A percentile compares a stretch with the other conserved stretches of the same genome.
Conservation (phyloP, 2,888 invertebrate genomes). For the Drosophila vallismaia region DNA sequence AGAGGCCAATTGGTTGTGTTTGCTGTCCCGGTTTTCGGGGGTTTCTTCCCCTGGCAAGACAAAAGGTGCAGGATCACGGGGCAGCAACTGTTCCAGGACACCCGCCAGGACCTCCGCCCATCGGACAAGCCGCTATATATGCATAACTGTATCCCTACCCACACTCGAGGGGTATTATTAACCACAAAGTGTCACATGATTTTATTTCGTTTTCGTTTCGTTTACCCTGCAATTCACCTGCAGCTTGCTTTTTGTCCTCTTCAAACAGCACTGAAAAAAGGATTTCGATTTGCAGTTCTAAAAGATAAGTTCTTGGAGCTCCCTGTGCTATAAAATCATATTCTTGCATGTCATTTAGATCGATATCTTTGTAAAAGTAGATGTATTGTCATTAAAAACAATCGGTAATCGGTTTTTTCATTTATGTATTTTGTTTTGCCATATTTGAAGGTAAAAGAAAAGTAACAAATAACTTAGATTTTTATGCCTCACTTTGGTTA, state of each 20-base stretch:
- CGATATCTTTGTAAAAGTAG: too few species aligned
- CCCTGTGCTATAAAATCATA: neutral
- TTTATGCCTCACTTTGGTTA: neutral
- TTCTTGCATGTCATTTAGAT: neutral
- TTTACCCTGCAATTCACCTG: slow-evolving; percentile 70
- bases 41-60: slow-evolving; percentile 46
- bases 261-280: neutral
- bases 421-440: too few species aligned
- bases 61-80: slow-evolving; percentile 35
- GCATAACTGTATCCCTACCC: slow-evolving; percentile 20
- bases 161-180: slow-evolving; percentile 65
- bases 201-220: slow-evolving; percentile 66
- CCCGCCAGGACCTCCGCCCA: neutral
- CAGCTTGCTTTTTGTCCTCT: slow-evolving; percentile 56
- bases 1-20: slow-evolving; percentile 35
- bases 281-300: neutral
- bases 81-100: neutral
- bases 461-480: neutral
- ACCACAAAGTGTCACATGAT: slow-evolving; percentile 80
- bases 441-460: too few species aligned
- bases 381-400: too few species aligned
- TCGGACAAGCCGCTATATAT: slow-evolving; percentile 1
- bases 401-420: too few species aligned
- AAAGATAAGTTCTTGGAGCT: neutral
- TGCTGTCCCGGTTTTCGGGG: slow-evolving; percentile 51